These are phyloP conservation scores for Todus mexicanus DNA, from an alignment of 2,797 vertebrate species.

Conservation along the genomic window DNA sequence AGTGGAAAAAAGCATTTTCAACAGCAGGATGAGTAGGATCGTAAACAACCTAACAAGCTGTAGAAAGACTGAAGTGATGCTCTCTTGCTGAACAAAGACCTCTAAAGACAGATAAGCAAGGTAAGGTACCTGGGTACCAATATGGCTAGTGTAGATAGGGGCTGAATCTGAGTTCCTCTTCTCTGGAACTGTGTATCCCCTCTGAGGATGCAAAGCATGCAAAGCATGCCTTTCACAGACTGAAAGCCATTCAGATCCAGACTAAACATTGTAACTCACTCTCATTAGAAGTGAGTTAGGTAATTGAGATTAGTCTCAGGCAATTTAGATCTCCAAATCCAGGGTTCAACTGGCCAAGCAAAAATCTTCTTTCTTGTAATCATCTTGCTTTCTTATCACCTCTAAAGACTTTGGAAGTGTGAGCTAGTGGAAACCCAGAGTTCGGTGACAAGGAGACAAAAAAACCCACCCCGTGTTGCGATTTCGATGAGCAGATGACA, in stretches of 20 bases:
- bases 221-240: not conserved
- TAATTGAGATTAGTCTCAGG: not conserved
- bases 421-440: not conserved
- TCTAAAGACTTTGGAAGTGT: not conserved
- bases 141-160: not conserved
- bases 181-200: not conserved
- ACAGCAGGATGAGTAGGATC: not conserved
- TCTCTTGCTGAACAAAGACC: not conserved
- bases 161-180: not conserved
- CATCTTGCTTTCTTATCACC: not conserved
- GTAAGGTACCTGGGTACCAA: not conserved
- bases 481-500: not conserved
- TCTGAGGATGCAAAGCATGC: not conserved
- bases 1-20: not conserved
- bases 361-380: not conserved
- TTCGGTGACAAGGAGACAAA: not conserved
- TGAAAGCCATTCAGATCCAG: not conserved
- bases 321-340: not conserved
- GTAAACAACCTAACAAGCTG: slow-evolving; percentile 13
- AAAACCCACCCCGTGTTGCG: not conserved
- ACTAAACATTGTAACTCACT: not conserved
- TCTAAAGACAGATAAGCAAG: not conserved
- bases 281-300: not conserved
- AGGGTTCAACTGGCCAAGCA: not conserved
- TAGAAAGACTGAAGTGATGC: not conserved